Evolutionary conservation across 2,113 vertebrate genomes (phyloP).

Genomic region (Brienomyrus brachyistius): DNA sequence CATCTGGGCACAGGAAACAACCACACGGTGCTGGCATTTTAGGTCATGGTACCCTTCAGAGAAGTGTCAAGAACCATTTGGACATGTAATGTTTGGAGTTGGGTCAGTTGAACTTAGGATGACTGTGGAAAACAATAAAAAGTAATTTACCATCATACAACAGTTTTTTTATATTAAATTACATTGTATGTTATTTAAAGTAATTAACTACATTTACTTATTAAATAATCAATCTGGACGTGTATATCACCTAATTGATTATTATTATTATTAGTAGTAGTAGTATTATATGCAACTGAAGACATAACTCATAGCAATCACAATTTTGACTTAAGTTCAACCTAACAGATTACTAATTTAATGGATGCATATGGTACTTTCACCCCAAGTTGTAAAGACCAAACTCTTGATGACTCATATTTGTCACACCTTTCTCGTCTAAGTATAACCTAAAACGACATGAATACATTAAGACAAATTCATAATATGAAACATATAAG

Average conservation of each 20-base stretch:
- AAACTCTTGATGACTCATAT: background rate
- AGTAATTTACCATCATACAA: background rate
- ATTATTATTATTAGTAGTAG: background rate
- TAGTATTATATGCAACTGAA: background rate
- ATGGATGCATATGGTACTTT: background rate
- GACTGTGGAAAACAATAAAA: background rate
- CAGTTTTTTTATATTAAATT: background rate
- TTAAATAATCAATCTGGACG: background rate
- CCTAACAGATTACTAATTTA: background rate
- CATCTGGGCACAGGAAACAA: background rate
- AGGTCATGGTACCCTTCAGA: background rate
- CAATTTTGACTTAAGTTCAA: background rate
- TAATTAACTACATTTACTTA: background rate
- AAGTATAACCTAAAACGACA: background rate
- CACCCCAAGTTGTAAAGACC: background rate
- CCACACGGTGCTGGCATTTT: background rate
- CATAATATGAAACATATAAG: background rate
- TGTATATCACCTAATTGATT: background rate
- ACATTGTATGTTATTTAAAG: background rate
- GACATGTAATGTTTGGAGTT: background rate
- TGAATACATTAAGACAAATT: background rate
- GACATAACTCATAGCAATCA: background rate
- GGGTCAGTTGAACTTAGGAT: background rate
- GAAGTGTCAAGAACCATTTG: background rate
- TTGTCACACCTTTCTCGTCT: background rate